Evolutionary conservation across 2,113 vertebrate genomes (phyloP), one percentile per base, ranked within the genome.

Genomic region (Oryzias javanicus): DNA sequence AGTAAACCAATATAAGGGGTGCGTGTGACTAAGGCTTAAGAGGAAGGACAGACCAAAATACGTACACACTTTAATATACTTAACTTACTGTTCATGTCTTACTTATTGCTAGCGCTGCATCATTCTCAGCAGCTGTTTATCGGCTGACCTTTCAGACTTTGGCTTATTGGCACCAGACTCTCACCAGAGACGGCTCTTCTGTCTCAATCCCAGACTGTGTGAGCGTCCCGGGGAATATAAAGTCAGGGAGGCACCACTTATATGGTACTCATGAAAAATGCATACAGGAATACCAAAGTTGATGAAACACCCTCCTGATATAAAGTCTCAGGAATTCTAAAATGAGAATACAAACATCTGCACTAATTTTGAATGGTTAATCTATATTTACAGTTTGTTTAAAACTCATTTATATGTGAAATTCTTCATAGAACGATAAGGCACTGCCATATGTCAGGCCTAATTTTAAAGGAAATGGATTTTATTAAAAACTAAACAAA

Each of bases 211-310:
- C 52, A 20, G 18, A 41, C 24, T 56, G 24, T 8, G 51, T 17
- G 60, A 57, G 58, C 55, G 35, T 4, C 17, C 15, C 19, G 4
- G 44, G 56, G 57, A 8, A 46, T 14, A 7, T 14, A 22, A 35
- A 64, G 52, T 61, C 69, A 72, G 70, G 49, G 61, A 80, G 82
- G 71, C 72, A 69, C 66, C 74, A 74, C 66, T 60, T 22, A 15
- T 49, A 47, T 6, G 45, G n/a, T 44, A 10, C 42, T 44, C 14
- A 44, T 44, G 16, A n/a, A 47, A 47, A 3, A 47, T n/a, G 17
- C n/a, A 17, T 8, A 47, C 16, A 18, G 45, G 5, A 47, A 47
- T 17, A 44, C 42, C 7, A 6, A 44, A 44, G 42, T 44, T 44
- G 8, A 35, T 35, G 10, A 35, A 35, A 12, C 35, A 22, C 35